A percentile compares a stretch with the other conserved stretches of the same genome.
Evolutionary conservation across 2,888 invertebrate species (phyloP).

Genomic region (Bellardia pandia): DNA sequence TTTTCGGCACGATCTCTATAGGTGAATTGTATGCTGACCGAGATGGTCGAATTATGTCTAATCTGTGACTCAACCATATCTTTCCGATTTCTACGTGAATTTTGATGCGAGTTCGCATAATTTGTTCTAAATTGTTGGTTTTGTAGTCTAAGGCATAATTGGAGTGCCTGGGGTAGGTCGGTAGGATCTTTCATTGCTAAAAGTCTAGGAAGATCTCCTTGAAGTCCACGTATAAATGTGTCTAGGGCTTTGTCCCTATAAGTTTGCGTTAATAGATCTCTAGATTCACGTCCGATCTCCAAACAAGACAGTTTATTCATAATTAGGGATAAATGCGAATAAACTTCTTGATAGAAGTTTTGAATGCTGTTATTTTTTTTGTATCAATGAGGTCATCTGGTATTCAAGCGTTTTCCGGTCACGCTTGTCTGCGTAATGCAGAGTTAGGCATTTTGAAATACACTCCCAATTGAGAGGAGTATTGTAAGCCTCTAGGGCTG

Average conservation of each 20-base stretch:
- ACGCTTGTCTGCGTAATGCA: conserved; percentile 45
- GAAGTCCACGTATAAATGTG: conserved; percentile 17
- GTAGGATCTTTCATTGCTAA: conserved; percentile 3
- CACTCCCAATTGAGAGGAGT: conserved; percentile 16
- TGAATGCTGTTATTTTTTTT: conserved; percentile 49
- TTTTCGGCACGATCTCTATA: too few species aligned
- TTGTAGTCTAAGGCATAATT: conserved; percentile 10
- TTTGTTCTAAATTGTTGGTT: conserved; percentile 17
- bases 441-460: conserved; percentile 14
- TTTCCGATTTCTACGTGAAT: background rate
- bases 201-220: conserved; percentile 16
- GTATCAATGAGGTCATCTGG: conserved; percentile 60
- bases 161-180: background rate
- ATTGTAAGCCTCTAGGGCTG: background rate
- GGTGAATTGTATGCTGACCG: conserved; percentile 6
- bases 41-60: background rate
- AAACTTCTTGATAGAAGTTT: conserved; percentile 63
- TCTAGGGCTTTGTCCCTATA: conserved; percentile 25
- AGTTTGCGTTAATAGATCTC: conserved; percentile 9
- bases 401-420: too few species aligned
- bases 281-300: conserved; percentile 38
- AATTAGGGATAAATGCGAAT: conserved; percentile 60
- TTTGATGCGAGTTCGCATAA: conserved; percentile 20
- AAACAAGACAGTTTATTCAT: conserved; percentile 63
- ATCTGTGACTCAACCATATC: too few species aligned